phyloP scores from a whole-genome alignment of 1,140 invertebrate genomes.

The Panulirus ornatus region DNA sequence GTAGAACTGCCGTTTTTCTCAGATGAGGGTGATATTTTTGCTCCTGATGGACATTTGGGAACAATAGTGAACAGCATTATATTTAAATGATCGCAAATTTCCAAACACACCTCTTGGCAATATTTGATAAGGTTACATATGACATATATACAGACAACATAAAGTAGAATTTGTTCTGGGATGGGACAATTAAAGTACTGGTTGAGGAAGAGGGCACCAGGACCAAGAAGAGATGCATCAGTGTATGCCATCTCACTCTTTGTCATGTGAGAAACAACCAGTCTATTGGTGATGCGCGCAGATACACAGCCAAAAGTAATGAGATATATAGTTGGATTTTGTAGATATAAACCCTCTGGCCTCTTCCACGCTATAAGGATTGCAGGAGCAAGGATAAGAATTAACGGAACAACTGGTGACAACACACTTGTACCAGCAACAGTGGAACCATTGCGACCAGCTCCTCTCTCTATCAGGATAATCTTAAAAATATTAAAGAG shows the following conservation, averaged over 20 bases:
- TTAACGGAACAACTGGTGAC: slow-evolving; percentile 96
- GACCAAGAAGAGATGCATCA: slow-evolving; percentile 94
- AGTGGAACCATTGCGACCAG: slow-evolving; percentile 66
- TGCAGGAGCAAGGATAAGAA: slow-evolving; percentile 92
- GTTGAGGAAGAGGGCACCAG: slow-evolving; percentile 96
- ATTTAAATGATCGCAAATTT: slow-evolving; percentile 93
- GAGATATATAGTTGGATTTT: slow-evolving; percentile 95
- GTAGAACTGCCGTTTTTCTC: slow-evolving; percentile 69
- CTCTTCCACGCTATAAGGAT: slow-evolving; percentile 97
- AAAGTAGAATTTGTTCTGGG: slow-evolving; percentile 93
- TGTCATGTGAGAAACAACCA: slow-evolving; percentile 99
- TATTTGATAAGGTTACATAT: slow-evolving; percentile 90
- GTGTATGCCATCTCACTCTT: slow-evolving; percentile 98
- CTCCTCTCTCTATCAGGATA: slow-evolving; percentile 61
- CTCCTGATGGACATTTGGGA: slow-evolving; percentile 55
- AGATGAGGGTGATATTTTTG: slow-evolving; percentile 2
- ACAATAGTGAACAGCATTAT: slow-evolving; percentile 91
- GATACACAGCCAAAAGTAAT: slow-evolving; percentile 96
- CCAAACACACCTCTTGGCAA: slow-evolving; percentile 87
- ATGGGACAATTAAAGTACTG: slow-evolving; percentile 98
- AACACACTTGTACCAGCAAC: slow-evolving; percentile 93
- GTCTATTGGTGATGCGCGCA: slow-evolving; percentile 96
- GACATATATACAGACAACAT: slow-evolving; percentile 85
- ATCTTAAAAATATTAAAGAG: slow-evolving; percentile 71
- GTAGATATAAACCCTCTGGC: slow-evolving; percentile 91